Evolutionary conservation across 2,797 vertebrate genomes (phyloP).

Genomic region (Sebastiscus albofasciatus): DNA sequence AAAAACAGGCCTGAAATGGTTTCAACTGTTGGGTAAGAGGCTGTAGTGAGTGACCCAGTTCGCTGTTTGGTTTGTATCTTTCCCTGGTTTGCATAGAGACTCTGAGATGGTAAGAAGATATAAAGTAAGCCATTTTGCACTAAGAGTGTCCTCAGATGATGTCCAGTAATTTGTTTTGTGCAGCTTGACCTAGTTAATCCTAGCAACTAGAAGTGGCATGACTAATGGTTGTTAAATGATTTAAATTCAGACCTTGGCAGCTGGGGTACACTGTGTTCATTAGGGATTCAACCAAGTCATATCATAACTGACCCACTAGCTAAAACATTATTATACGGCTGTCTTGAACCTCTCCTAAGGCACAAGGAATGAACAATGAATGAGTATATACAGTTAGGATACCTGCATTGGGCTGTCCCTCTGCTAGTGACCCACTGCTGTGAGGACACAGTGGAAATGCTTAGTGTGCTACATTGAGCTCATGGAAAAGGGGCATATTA

Average conservation of each 20-base stretch:
- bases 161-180: neutral
- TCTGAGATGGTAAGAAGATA: neutral
- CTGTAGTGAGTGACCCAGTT: slow-evolving; percentile 49
- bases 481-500: neutral
- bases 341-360: neutral
- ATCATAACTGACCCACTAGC: neutral
- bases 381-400: neutral
- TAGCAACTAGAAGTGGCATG: neutral
- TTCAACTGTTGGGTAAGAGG: slow-evolving; percentile 48
- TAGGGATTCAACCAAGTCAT: slow-evolving; percentile 6
- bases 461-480: neutral
- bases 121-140: slow-evolving; percentile 7
- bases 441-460: neutral
- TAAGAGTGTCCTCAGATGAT: neutral
- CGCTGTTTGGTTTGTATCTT: slow-evolving; percentile 26
- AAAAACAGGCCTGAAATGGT: slow-evolving; percentile 52
- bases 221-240: neutral
- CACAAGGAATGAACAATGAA: neutral
- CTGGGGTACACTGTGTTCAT: neutral
- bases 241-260: slow-evolving; percentile 11
- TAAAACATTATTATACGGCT: neutral
- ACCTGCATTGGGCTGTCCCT: neutral
- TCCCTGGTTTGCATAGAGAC: slow-evolving; percentile 14
- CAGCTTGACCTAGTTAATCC: neutral
- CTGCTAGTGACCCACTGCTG: neutral